These are phyloP conservation scores for Lonchura striata DNA, from an alignment of 2,113 vertebrate species.

Conservation along the genomic window DNA sequence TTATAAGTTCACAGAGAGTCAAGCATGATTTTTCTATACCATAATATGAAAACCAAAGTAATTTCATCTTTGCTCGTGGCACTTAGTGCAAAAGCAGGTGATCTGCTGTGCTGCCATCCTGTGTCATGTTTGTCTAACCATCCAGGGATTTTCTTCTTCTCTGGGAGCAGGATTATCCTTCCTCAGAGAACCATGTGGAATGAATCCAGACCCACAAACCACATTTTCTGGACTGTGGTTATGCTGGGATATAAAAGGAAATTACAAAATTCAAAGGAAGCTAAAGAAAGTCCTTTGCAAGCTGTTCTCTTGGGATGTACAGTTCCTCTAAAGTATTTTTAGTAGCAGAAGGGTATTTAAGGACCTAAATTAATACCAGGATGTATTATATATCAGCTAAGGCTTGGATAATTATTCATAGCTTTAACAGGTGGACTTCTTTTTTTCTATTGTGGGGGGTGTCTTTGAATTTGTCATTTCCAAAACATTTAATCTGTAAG, in stretches of 20 bases:
- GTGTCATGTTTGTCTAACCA: background rate
- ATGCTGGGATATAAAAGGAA: constrained; percentile 7
- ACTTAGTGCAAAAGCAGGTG: background rate
- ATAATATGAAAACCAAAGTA: background rate
- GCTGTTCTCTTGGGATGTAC: constrained; percentile 22
- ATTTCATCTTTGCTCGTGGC: background rate
- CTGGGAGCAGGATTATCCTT: background rate
- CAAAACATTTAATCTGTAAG: background rate
- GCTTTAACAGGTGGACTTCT: constrained; percentile 14
- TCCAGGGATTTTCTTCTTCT: background rate
- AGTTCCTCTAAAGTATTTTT: constrained; percentile 49
- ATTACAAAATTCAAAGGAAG: constrained; percentile 22
- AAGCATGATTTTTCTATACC: background rate
- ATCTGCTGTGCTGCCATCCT: background rate
- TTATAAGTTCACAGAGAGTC: background rate
- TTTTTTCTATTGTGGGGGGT: background rate
- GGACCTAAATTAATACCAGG: constrained; percentile 43
- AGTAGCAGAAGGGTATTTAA: constrained; percentile 42
- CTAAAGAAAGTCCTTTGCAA: constrained; percentile 6
- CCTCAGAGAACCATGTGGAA: background rate
- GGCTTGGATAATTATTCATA: constrained; percentile 37
- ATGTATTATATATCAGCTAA: constrained; percentile 32
- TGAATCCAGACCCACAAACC: constrained; percentile 5
- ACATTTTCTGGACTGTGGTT: constrained; percentile 30
- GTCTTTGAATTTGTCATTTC: background rate